phyloP scores from a whole-genome alignment of 2,888 invertebrate species.

The Timema cristinae region DNA sequence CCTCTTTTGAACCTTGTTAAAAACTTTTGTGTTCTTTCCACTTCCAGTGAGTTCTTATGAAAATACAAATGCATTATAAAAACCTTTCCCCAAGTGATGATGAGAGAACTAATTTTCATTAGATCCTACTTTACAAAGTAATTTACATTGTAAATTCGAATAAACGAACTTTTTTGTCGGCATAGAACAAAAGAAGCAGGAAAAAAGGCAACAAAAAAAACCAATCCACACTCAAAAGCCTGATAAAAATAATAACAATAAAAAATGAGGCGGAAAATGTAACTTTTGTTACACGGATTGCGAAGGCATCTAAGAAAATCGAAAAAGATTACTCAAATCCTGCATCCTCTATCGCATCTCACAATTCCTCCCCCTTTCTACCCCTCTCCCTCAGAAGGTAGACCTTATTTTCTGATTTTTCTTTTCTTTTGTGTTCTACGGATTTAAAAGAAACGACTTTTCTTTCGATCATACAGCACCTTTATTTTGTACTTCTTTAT shows the following conservation, averaged over 20 bases:
- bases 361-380: not conserved
- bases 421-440: conserved; percentile 11
- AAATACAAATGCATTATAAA: too few species aligned
- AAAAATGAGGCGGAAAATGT: conserved; percentile 12
- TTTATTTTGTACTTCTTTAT: conserved; percentile 14
- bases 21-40: too few species aligned
- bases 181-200: not conserved
- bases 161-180: not conserved
- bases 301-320: conserved; percentile 4
- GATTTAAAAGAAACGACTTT: conserved; percentile 13
- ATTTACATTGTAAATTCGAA: conserved; percentile 15
- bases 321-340: conserved; percentile 16
- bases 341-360: not conserved
- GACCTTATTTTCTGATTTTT: not conserved
- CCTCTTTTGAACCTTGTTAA: too few species aligned
- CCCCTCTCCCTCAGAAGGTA: not conserved
- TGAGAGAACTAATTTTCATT: conserved; percentile 14
- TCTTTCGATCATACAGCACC: conserved; percentile 9
- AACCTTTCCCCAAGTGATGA: not conserved
- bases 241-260: conserved; percentile 13
- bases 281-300: conserved; percentile 12
- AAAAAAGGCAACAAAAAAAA: too few species aligned
- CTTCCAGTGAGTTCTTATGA: too few species aligned
- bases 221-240: not conserved
- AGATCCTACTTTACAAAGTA: conserved; percentile 14